These are phyloP conservation scores for Polymixis flavicincta DNA, from an alignment of 2,888 invertebrate species.

Conservation along the genomic window DNA sequence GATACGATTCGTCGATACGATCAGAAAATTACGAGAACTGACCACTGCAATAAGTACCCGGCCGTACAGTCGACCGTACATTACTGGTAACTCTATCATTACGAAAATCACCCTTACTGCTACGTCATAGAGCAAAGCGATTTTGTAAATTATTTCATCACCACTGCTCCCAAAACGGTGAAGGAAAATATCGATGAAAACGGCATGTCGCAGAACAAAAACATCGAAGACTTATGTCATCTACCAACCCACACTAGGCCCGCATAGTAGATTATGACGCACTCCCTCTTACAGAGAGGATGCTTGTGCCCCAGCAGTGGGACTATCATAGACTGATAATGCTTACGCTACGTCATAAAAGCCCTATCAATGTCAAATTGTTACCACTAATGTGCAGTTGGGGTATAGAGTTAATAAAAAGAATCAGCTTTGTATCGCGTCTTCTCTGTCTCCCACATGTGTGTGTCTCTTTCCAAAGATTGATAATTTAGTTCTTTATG, in stretches of 20 bases:
- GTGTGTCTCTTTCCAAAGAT: background rate
- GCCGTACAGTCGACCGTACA: background rate
- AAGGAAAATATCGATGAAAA: too few relatives aligned
- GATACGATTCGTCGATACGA: constrained; percentile 63
- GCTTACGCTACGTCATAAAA: too few relatives aligned
- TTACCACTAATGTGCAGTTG: too few relatives aligned
- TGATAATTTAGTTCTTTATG: background rate
- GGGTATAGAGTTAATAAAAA: background rate
- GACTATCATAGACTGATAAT: too few relatives aligned
- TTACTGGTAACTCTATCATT: background rate
- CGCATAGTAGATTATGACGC: too few relatives aligned
- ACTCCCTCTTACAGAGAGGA: too few relatives aligned
- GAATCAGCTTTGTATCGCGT: background rate
- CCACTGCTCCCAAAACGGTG: background rate
- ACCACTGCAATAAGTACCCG: background rate
- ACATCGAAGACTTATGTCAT: too few relatives aligned
- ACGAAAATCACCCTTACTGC: background rate
- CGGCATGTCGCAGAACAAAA: too few relatives aligned
- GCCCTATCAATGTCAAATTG: too few relatives aligned
- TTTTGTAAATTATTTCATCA: background rate
- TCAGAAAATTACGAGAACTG: constrained; percentile 41
- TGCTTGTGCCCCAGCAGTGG: too few relatives aligned
- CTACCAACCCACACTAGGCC: too few relatives aligned
- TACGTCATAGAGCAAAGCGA: background rate
- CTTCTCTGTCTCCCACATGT: background rate